These are phyloP conservation scores for Triplophysa dalaica DNA, from an alignment of 2,113 vertebrate species.

Conservation along the genomic window DNA sequence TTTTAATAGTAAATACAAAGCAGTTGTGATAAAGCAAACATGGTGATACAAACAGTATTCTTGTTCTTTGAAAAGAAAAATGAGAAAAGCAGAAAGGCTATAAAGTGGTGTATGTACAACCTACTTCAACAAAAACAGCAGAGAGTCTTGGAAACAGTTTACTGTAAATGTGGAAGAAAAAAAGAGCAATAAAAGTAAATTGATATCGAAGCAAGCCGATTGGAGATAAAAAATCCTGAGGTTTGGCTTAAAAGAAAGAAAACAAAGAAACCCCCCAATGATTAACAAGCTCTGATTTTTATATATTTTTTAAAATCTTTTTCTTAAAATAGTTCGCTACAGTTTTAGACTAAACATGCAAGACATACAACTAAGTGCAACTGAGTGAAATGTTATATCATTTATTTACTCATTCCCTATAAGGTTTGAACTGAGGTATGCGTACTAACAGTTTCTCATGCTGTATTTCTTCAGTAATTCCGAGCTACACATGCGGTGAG, in stretches of 20 bases:
- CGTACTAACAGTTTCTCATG: slow-evolving; percentile 92
- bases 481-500: slow-evolving; percentile 95
- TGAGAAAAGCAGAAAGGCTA: slow-evolving; percentile 77
- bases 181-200: slow-evolving; percentile 57
- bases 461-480: slow-evolving; percentile 94
- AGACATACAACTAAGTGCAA: slow-evolving; percentile 94
- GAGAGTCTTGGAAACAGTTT: slow-evolving; percentile 66
- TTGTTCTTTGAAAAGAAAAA: slow-evolving; percentile 64
- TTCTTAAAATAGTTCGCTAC: slow-evolving; percentile 76
- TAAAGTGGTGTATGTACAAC: slow-evolving; percentile 93
- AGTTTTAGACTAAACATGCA: slow-evolving; percentile 97
- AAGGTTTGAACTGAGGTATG: slow-evolving; percentile 96
- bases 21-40: slow-evolving; percentile 93
- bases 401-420: slow-evolving; percentile 89
- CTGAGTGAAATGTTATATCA: slow-evolving; percentile 88
- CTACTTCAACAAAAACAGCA: slow-evolving; percentile 73
- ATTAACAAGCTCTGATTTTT: slow-evolving; percentile 75
- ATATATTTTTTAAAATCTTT: slow-evolving; percentile 71
- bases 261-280: slow-evolving; percentile 73
- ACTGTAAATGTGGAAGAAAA: slow-evolving; percentile 12
- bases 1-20: slow-evolving; percentile 93
- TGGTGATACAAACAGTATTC: slow-evolving; percentile 73
- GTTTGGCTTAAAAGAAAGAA: slow-evolving; percentile 81
- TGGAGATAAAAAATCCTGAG: slow-evolving; percentile 86
- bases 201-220: slow-evolving; percentile 72